phyloP scores from a whole-genome alignment of 92 coral and sea anemone genomes.

The Paramuricea clavata region DNA sequence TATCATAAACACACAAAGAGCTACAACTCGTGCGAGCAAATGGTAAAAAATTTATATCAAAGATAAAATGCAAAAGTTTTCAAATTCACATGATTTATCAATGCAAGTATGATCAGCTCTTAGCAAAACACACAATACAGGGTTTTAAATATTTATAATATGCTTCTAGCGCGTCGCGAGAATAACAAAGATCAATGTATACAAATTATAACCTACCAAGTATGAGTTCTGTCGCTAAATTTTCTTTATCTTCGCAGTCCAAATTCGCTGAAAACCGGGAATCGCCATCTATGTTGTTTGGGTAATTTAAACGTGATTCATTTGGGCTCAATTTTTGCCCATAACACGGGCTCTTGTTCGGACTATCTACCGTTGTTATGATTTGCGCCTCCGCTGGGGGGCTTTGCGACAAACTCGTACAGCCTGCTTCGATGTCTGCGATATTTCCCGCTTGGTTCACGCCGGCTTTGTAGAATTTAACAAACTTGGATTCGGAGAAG shows the following conservation, averaged over 20 bases:
- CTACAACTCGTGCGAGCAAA: not conserved
- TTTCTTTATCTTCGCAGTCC: constrained; percentile 37
- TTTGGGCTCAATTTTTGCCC: not conserved
- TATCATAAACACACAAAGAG: not conserved
- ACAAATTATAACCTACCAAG: constrained; percentile 35
- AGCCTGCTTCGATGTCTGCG: constrained; percentile 25
- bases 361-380: constrained; percentile 3
- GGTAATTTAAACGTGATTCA: constrained; percentile 12
- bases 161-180: constrained; percentile 31
- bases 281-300: not conserved
- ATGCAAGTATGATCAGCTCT: not conserved
- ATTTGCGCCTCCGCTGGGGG: constrained; percentile 46
- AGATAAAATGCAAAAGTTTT: not conserved
- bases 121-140: not conserved
- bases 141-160: constrained; percentile 34
- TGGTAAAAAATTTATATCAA: not conserved
- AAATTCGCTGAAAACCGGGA: constrained; percentile 11
- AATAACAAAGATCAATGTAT: constrained; percentile 40
- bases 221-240: constrained; percentile 26
- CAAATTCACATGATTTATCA: too few relatives aligned
- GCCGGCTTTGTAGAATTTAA: constrained; percentile 99
- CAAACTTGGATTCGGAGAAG: constrained; percentile 99
- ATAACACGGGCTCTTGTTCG: constrained; percentile 21
- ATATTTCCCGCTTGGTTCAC: constrained; percentile 77
- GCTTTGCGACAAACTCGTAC: not conserved